A percentile compares a stretch with the other conserved stretches of the same genome.
Conservation (phyloP, 2,888 invertebrate species). For the Meteorus cinctellus region DNA sequence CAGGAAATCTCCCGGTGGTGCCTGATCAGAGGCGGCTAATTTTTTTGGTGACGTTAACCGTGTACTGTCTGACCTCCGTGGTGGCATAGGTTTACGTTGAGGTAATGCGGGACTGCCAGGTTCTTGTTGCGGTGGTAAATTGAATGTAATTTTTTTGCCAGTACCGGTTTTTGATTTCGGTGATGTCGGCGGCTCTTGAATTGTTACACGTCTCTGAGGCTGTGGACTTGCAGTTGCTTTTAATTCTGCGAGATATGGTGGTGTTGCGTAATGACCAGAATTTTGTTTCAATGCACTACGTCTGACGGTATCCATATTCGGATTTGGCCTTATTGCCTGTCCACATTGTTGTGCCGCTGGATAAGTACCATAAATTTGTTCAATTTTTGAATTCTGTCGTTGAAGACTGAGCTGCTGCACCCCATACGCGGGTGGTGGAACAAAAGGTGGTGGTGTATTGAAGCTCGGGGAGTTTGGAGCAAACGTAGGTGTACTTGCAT, state of each 20-base stretch:
- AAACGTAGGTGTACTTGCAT: conserved; percentile 65
- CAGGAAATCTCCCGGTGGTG: conserved; percentile 87
- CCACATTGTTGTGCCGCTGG: conserved; percentile 43
- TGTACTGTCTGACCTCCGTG: conserved; percentile 83
- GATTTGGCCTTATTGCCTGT: conserved; percentile 63
- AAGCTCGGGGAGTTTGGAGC: conserved; percentile 65
- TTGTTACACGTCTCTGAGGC: conserved; percentile 78
- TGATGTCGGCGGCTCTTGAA: conserved; percentile 77
- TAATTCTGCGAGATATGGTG: conserved; percentile 77
- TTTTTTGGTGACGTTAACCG: conserved; percentile 81
- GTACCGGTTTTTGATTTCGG: conserved; percentile 75
- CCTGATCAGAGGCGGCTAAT: conserved; percentile 81
- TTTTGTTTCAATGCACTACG: conserved; percentile 69
- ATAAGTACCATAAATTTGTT: conserved; percentile 60
- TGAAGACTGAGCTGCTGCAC: conserved; percentile 60
- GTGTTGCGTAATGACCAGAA: conserved; percentile 66
- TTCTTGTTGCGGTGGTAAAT: conserved; percentile 75
- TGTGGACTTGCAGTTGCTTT: conserved; percentile 77
- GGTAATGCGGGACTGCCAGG: conserved; percentile 78
- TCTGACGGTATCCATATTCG: conserved; percentile 69
- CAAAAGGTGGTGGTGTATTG: conserved; percentile 57
- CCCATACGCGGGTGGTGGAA: conserved; percentile 64
- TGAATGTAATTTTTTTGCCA: conserved; percentile 80
- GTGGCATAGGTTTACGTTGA: conserved; percentile 81
- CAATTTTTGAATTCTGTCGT: conserved; percentile 64